Evolutionary conservation across 2,888 invertebrate genomes (phyloP), one percentile per base, ranked within the genome.

Genomic region (Clepsis dumicolana): DNA sequence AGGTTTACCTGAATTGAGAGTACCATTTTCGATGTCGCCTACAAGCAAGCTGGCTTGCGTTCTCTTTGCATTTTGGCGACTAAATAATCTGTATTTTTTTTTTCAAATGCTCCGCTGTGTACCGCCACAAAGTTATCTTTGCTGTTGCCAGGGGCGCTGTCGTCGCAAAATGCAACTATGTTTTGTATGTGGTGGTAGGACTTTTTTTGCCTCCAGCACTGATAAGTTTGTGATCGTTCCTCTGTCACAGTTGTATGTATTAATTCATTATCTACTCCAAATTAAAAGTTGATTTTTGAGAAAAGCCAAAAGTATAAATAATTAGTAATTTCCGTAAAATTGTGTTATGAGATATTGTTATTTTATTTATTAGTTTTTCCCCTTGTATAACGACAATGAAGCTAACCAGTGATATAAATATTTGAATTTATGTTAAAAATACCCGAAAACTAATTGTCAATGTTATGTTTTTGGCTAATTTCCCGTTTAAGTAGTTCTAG

Each of bases 31-130:
- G 41, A 44, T n/a, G 41, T 48, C 21, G 21, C 21, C 48, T 48
- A 12, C 2, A 48, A 18, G 29, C 54, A 32, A 32, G 29, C 54
- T 54, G 54, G 54, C 54, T 29, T 54, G 54, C 18, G 29, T 32
- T 8, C 12, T 21, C 12, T 1, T 18, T 18, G 12, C 10, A 48
- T 21, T 21, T 12, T 2, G 48, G 48, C 48, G 48, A 12, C 48
- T 21, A 4, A 10, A 12, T 44, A 44, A 10, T 48, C 21, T 48
- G 18, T 44, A 18, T 48, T 21, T 7, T 7, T 10, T 12, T 48
- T 48, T 21, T 21, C 1, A 16, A 16, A 18, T 48, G 16, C 16
- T 44, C 16, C 48, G 18, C 44, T 44, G 5, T 10, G 2, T 7
- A 21, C 10, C 21, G 21, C 3, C 21, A 12, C 48, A 48, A 48